Base-by-base conservation (phyloP, 2,888 invertebrate species). In the Rugalucina vietnamica region DNA sequence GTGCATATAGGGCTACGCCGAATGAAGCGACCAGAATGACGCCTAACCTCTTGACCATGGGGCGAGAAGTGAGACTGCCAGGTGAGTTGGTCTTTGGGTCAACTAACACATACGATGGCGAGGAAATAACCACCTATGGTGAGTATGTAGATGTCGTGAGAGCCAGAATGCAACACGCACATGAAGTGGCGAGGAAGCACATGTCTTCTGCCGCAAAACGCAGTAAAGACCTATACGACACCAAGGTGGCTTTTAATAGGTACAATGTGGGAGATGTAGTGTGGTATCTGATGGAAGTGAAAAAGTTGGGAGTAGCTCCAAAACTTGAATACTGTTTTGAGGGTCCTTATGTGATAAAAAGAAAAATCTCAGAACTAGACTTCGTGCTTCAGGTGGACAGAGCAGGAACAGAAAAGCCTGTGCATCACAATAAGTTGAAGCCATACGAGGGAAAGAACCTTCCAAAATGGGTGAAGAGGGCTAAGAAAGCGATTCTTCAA, bases 11-110 rank as follows among this genome's bases (percentile, higher is more conserved):
- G 34, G 76, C 86, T 14, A 79, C 84, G 12, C 81, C 82, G 8
- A 43, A 85, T 39, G 85, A 85, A 14, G 65, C 81, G 12, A 85
- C 84, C 12, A 57, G 79, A 24, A 71, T 88, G 1, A 82, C 79
- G 4, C 85, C 87, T 43, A 84, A 87, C 36, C 43, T 78, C 14
- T n/a, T 85, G 37, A 85, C 81, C 54, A 60, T 88, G 49, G 88
- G 87, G 2, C 27, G 79, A 37, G 85, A 85, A 50, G 77, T 87
- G 0, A 60, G 82, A 54, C 21, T 86, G 5, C 83, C 87, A 49
- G 21, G 37, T 1, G 80, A 86, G 1, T 29, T 86, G 14, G 57
- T 79, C 24, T 81, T 79, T 70, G 80, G 82, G 3, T 49, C 34
- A 14, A 49, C n/a, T 18, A 49, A 14, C 50, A 14, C 50, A 18